Percentiles rank a stretch among this genome's conserved stretches.
phyloP scores from a whole-genome alignment of 2,797 vertebrate species.

The Peromyscus melanophrys region DNA sequence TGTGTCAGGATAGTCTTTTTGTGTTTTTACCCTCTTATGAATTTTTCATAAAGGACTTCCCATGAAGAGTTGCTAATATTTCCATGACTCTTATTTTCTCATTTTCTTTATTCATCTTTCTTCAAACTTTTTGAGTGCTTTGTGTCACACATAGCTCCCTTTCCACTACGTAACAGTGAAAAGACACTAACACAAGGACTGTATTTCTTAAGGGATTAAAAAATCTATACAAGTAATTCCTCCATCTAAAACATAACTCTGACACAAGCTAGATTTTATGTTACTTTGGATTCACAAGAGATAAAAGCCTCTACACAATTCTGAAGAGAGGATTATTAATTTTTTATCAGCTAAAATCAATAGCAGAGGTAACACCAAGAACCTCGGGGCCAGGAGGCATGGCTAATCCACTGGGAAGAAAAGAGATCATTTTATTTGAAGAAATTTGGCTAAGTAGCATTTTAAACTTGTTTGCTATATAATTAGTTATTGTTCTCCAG shows the following conservation, averaged over 20 bases:
- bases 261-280: slow-evolving; percentile 66
- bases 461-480: background rate
- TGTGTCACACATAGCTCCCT: slow-evolving; percentile 26
- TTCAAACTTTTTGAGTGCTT: slow-evolving; percentile 49
- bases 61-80: background rate
- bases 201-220: slow-evolving; percentile 63
- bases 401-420: background rate
- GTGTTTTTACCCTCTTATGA: slow-evolving; percentile 72
- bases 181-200: background rate
- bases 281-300: background rate
- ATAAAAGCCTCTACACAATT: slow-evolving; percentile 52
- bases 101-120: slow-evolving; percentile 37
- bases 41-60: slow-evolving; percentile 79
- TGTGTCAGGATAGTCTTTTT: slow-evolving; percentile 67
- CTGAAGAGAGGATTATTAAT: slow-evolving; percentile 73
- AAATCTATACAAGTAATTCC: slow-evolving; percentile 14
- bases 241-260: background rate
- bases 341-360: slow-evolving; percentile 36
- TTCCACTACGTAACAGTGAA: background rate
- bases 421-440: slow-evolving; percentile 36
- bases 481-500: slow-evolving; percentile 34
- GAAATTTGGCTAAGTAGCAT: background rate
- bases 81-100: background rate
- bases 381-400: background rate
- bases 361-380: background rate